These are phyloP conservation scores for Grallaria varia DNA, from an alignment of 2,113 vertebrate genomes.

Conservation along the genomic window DNA sequence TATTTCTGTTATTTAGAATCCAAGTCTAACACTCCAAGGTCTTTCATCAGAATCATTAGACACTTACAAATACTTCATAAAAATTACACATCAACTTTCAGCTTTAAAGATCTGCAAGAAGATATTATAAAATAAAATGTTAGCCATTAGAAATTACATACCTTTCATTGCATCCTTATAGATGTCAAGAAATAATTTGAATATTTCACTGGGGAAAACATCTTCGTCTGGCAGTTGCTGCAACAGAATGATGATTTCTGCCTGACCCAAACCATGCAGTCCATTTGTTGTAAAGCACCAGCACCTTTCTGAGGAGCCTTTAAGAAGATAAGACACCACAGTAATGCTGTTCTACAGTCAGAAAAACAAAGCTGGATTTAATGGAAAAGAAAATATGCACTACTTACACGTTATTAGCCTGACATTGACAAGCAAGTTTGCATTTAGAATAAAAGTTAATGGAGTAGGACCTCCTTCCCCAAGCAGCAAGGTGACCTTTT, in stretches of 20 bases:
- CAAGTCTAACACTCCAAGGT: neutral
- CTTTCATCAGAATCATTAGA: neutral
- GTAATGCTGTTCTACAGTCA: neutral
- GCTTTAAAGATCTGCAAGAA: neutral
- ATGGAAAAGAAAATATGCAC: neutral
- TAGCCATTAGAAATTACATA: constrained; percentile 57
- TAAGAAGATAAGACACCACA: constrained; percentile 1
- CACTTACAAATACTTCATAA: neutral
- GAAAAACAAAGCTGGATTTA: neutral
- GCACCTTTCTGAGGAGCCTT: constrained; percentile 85
- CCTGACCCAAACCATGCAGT: constrained; percentile 89
- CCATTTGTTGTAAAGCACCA: constrained; percentile 95
- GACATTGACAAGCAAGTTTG: constrained; percentile 91
- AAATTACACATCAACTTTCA: neutral
- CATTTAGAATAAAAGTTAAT: constrained; percentile 90
- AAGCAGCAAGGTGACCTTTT: constrained; percentile 81
- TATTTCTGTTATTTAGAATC: neutral
- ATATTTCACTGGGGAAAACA: constrained; percentile 85
- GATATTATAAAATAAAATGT: neutral
- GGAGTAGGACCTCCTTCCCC: constrained; percentile 78
- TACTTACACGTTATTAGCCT: constrained; percentile 87
- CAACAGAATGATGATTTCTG: constrained; percentile 89
- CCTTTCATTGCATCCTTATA: constrained; percentile 92
- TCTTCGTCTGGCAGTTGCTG: constrained; percentile 85
- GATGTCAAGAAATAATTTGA: constrained; percentile 84